Conservation (phyloP, 1,140 invertebrate genomes). For the Papilio polytes region DNA sequence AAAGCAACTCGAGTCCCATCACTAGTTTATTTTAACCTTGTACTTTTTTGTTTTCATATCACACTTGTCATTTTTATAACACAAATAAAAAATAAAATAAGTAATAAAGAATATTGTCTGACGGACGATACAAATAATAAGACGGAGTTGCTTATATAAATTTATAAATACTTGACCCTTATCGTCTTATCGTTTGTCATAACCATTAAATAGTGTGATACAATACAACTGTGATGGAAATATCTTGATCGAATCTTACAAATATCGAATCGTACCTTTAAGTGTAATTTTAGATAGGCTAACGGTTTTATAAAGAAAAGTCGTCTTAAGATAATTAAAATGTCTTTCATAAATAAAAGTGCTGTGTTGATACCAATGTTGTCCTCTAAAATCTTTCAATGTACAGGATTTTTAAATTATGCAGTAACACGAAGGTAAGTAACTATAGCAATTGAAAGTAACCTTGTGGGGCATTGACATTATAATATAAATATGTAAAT, state of each 20-base stretch:
- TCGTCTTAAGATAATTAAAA: background rate
- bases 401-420: background rate
- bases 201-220: background rate
- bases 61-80: background rate
- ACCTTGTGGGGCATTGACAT: background rate
- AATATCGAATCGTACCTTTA: background rate
- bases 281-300: background rate
- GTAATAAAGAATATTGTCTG: background rate
- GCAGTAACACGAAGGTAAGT: slow-evolving; percentile 2
- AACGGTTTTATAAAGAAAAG: background rate
- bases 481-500: background rate
- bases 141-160: background rate
- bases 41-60: background rate
- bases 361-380: slow-evolving; percentile 8
- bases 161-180: slow-evolving; percentile 10
- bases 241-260: background rate
- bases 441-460: background rate
- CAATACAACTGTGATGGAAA: background rate
- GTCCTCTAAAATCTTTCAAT: slow-evolving; percentile 8
- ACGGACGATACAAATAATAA: background rate
- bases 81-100: slow-evolving; percentile 6
- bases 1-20: no score
- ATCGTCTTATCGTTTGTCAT: background rate
- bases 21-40: background rate
- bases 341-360: slow-evolving; percentile 34